Evolutionary conservation across 1,140 invertebrate genomes (phyloP).

Genomic region (Proales similis): DNA sequence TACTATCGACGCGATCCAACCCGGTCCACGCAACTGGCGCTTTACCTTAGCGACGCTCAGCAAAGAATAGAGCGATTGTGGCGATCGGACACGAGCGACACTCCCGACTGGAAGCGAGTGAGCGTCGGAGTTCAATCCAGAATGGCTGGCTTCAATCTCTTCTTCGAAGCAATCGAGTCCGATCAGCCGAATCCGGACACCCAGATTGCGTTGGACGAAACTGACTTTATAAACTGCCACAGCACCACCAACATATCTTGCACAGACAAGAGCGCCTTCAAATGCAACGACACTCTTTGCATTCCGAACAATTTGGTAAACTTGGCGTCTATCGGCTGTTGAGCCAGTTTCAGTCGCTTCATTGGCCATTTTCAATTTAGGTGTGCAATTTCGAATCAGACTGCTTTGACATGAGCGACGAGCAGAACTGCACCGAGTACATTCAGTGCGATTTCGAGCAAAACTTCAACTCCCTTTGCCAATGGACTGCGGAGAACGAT

Average conservation of each 20-base stretch:
- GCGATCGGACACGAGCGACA: neutral
- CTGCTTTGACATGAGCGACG: conserved; percentile 35
- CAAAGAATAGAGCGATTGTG: conserved; percentile 5
- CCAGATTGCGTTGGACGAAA: conserved; percentile 24
- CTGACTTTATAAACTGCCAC: conserved; percentile 23
- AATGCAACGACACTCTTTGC: conserved; percentile 7
- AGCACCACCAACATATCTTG: conserved; percentile 23
- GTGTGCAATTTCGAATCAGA: conserved; percentile 23
- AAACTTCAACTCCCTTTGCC: conserved; percentile 1
- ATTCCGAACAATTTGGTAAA: conserved; percentile 10
- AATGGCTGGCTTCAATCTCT: conserved; percentile 9
- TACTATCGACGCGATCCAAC: conserved; percentile 64
- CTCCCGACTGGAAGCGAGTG: neutral
- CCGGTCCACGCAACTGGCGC: neutral
- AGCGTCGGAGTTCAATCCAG: conserved; percentile 27
- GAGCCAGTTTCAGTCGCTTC: too few relatives aligned
- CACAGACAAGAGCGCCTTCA: neutral
- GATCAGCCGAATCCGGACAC: conserved; percentile 1
- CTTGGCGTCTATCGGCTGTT: too few relatives aligned
- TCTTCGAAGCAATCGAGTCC: conserved; percentile 28
- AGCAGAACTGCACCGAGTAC: conserved; percentile 7
- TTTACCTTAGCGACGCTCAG: conserved; percentile 1
- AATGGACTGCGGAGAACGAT: conserved; percentile 30
- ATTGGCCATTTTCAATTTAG: too few relatives aligned
- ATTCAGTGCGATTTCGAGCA: conserved; percentile 34